Evolutionary conservation across 2,888 invertebrate species (phyloP).

Genomic region (Isotomurus palustris): DNA sequence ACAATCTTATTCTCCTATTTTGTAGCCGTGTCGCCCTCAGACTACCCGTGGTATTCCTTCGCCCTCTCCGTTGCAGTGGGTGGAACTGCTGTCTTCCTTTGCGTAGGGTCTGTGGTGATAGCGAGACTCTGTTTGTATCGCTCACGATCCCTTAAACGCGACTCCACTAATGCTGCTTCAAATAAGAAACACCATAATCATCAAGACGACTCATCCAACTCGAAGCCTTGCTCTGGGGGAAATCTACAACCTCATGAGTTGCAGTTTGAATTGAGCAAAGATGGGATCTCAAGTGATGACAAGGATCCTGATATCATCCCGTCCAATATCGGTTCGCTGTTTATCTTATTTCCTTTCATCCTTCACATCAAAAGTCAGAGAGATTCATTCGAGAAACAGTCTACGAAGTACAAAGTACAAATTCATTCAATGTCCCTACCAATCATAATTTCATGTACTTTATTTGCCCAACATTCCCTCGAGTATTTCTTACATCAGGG

Average conservation of each 20-base stretch:
- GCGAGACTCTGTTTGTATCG: conserved; percentile 40
- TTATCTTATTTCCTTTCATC: too few relatives aligned
- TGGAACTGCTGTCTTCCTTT: conserved; percentile 43
- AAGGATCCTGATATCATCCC: conserved; percentile 71
- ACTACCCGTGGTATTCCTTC: conserved; percentile 44
- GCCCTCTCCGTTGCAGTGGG: conserved; percentile 45
- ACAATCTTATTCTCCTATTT: conserved; percentile 6
- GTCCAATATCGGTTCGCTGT: conserved; percentile 61
- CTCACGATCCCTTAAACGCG: conserved; percentile 38
- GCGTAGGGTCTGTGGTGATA: conserved; percentile 43
- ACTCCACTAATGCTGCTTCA: conserved; percentile 18
- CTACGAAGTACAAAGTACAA: too few relatives aligned
- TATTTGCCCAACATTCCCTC: too few relatives aligned
- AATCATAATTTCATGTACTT: too few relatives aligned
- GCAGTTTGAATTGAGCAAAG: conserved; percentile 42
- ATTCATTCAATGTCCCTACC: too few relatives aligned
- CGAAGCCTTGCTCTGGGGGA: conserved; percentile 28
- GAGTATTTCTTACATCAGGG: too few relatives aligned
- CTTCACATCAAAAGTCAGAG: too few relatives aligned
- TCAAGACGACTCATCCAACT: conserved; percentile 30
- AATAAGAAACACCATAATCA: conserved; percentile 35
- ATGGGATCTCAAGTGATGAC: conserved; percentile 52
- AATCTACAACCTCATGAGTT: conserved; percentile 32
- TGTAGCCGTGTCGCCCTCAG: conserved; percentile 40
- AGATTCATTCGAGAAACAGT: too few relatives aligned